A percentile compares a stretch with the other conserved stretches of the same genome.
These are phyloP conservation scores for Cremastobaeus sp. DNA, from an alignment of 2,888 invertebrate genomes.

Conservation along the genomic window DNA sequence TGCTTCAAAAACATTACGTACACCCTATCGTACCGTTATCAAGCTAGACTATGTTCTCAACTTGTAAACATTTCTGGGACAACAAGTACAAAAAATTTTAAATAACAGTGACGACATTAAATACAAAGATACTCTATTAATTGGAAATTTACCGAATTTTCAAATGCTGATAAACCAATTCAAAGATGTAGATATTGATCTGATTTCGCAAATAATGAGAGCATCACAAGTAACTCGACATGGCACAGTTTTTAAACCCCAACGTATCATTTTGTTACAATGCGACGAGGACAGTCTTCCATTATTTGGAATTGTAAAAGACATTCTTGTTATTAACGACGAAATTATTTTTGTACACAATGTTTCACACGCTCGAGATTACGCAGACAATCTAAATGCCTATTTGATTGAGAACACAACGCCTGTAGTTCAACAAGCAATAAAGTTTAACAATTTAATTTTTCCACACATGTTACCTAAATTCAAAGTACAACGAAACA, in stretches of 20 bases:
- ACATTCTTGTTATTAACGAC: constrained; percentile 1
- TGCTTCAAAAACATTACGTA: constrained; percentile 53
- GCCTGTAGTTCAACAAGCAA: background rate
- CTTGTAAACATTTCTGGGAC: constrained; percentile 30
- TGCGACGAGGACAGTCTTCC: background rate
- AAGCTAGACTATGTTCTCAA: constrained; percentile 37
- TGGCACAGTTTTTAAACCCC: background rate
- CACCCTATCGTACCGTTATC: constrained; percentile 40
- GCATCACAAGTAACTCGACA: background rate
- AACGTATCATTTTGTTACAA: background rate
- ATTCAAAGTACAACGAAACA: constrained; percentile 3
- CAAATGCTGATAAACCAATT: constrained; percentile 2
- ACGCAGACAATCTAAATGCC: constrained; percentile 5
- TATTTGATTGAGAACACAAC: background rate
- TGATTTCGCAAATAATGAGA: background rate
- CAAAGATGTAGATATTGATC: background rate
- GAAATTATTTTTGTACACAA: constrained; percentile 15
- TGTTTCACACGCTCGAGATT: background rate
- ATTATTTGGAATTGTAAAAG: background rate
- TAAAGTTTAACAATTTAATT: constrained; percentile 25
- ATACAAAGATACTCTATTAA: constrained; percentile 26
- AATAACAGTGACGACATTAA: constrained; percentile 42
- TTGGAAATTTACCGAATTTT: constrained; percentile 10
- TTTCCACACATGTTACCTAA: constrained; percentile 37
- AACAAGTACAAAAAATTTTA: constrained; percentile 40